Evolutionary conservation across 2,888 invertebrate genomes (phyloP).

Genomic region (Morinoia aosen): DNA sequence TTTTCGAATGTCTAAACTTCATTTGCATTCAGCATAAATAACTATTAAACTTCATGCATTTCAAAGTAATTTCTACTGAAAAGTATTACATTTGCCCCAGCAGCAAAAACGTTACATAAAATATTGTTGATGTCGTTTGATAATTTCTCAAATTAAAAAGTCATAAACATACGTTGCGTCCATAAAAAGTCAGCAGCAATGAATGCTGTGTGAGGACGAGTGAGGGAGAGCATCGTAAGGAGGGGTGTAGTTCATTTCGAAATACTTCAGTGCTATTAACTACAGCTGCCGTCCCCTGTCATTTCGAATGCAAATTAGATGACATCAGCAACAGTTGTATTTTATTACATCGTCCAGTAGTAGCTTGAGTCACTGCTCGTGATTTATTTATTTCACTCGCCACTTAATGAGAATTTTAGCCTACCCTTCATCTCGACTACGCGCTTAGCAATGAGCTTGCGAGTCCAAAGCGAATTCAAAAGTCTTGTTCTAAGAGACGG

Average conservation of each 20-base stretch:
- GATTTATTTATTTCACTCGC: neutral
- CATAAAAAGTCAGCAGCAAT: neutral
- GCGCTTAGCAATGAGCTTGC: neutral
- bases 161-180: neutral
- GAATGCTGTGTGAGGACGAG: neutral
- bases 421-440: neutral
- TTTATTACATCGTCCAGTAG: neutral
- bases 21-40: too few relatives aligned
- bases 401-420: neutral
- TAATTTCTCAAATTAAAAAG: neutral
- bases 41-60: too few relatives aligned
- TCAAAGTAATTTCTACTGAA: too few relatives aligned
- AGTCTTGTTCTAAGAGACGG: too few relatives aligned
- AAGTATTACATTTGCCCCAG: too few relatives aligned
- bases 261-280: neutral
- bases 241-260: neutral
- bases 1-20: too few relatives aligned
- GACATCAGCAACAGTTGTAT: conserved; percentile 1
- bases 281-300: neutral
- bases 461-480: neutral
- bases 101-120: neutral
- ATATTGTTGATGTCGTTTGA: neutral
- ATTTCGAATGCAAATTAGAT: conserved; percentile 7
- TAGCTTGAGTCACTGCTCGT: neutral
- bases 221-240: neutral